A percentile compares a stretch with the other conserved stretches of the same genome.
Evolutionary conservation across 2,113 vertebrate species (phyloP).

Genomic region (Stegastes partitus): DNA sequence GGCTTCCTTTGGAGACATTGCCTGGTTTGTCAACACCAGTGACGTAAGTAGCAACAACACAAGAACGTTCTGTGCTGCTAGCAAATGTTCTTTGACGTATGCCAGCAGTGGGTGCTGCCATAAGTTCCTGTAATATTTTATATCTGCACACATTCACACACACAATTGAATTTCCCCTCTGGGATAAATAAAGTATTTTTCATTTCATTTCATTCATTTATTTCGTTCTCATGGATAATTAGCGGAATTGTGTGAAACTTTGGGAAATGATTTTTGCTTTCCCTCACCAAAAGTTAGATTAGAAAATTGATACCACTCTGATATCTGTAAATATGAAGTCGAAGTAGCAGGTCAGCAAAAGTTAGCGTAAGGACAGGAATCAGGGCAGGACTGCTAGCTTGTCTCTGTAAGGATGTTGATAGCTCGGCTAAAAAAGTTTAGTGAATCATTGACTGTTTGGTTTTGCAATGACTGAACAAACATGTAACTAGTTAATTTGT

Average conservation of each 20-base stretch:
- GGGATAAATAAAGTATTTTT: too few species aligned
- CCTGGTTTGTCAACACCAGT: conserved; percentile 97
- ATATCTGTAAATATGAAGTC: too few species aligned
- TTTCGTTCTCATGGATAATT: too few species aligned
- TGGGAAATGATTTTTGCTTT: neutral
- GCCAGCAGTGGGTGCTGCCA: neutral
- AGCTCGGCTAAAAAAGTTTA: neutral
- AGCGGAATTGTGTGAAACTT: neutral
- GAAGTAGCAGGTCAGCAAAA: neutral
- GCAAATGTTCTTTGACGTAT: neutral
- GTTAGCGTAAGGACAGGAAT: neutral
- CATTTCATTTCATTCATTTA: too few species aligned
- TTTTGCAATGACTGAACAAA: too few species aligned
- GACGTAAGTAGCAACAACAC: conserved; percentile 88
- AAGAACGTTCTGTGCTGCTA: neutral
- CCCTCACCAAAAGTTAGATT: too few species aligned
- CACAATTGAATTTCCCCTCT: too few species aligned
- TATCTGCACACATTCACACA: neutral
- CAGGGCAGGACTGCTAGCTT: neutral
- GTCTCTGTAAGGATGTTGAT: neutral
- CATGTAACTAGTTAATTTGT: too few species aligned
- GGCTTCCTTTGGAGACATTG: conserved; percentile 96
- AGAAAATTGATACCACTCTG: too few species aligned
- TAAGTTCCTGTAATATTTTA: neutral
- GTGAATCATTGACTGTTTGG: too few species aligned